Evolutionary conservation across 2,888 invertebrate species (phyloP), one percentile per base, ranked within the genome.

Genomic region (Orthosia cruda): DNA sequence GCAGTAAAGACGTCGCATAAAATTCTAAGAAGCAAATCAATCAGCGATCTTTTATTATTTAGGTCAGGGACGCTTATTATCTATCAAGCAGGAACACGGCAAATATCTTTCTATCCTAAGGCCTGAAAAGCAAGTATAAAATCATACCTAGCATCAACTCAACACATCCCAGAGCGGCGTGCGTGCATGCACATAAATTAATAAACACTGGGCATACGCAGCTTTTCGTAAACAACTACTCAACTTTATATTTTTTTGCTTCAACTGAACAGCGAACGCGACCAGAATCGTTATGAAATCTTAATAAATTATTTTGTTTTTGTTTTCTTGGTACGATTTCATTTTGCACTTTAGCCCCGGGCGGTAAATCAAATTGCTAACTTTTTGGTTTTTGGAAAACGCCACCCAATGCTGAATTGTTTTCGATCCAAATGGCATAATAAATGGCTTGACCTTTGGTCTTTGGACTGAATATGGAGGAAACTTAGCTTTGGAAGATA

Each of bases 251-350:
- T 69, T 70, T 78, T n/a, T 72, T 81, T 68, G 26, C n/a, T n/a
- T n/a, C n/a, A n/a, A n/a, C n/a, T n/a, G n/a, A n/a, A n/a, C n/a
- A n/a, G n/a, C n/a, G n/a, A 68, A 74, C 80, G 61, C 68, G 57
- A 69, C 71, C 54, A 71, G 73, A 79, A 83, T 79, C 64, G 68
- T 77, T 83, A 86, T 83, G 78, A 83, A 70, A 84, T 88, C 84
- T 77, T 83, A 77, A 89, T 89, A 89, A 89, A 88, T 89, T 87
- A 83, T 84, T 81, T 81, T 83, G 85, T 77, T 77, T 83, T 79
- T 80, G 71, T 83, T 85, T 84, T 85, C 87, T 90, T 87, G 74
- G 83, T 73, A 67, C 76, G 79, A 88, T 88, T 89, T 79, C 89
- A 89, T 89, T 89, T 85, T 72, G 77, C 81, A 79, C 87, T 84